A percentile compares a stretch with the other conserved stretches of the same genome.
phyloP scores from a whole-genome alignment of 2,113 vertebrate genomes.

The Mesembrinibis cayennensis region DNA sequence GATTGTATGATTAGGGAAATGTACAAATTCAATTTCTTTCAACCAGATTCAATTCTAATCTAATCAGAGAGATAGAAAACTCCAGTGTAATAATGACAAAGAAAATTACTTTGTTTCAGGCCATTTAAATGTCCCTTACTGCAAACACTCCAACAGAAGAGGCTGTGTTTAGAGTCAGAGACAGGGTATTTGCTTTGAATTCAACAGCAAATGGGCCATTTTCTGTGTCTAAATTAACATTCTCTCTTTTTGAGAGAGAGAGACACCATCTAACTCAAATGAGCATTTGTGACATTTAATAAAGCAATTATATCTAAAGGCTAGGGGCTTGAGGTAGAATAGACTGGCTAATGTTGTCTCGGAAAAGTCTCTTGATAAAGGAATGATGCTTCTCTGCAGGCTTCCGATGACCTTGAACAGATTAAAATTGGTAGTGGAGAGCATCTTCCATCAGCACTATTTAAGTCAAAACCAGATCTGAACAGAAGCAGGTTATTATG shows the following conservation, averaged over 20 bases:
- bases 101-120: conserved; percentile 62
- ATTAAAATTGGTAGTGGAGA: neutral
- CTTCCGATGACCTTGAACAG: conserved; percentile 17
- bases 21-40: conserved; percentile 72
- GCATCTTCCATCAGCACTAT: neutral
- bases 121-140: conserved; percentile 51
- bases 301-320: conserved; percentile 62
- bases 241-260: conserved; percentile 34
- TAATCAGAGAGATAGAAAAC: conserved; percentile 72
- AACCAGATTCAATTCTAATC: conserved; percentile 72
- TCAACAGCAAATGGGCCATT: conserved; percentile 29
- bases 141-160: conserved; percentile 35
- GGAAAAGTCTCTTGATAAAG: neutral
- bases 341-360: neutral
- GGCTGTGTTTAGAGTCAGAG: neutral
- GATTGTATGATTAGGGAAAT: conserved; percentile 72
- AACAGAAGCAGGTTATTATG: neutral
- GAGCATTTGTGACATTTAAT: conserved; percentile 51
- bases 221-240: conserved; percentile 11
- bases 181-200: conserved; percentile 38
- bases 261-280: conserved; percentile 50
- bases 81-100: conserved; percentile 57
- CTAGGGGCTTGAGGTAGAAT: neutral
- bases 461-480: neutral
- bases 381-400: neutral